Evolutionary conservation across 2,797 vertebrate species (phyloP).

Genomic region (Mormyrops boulengeri): DNA sequence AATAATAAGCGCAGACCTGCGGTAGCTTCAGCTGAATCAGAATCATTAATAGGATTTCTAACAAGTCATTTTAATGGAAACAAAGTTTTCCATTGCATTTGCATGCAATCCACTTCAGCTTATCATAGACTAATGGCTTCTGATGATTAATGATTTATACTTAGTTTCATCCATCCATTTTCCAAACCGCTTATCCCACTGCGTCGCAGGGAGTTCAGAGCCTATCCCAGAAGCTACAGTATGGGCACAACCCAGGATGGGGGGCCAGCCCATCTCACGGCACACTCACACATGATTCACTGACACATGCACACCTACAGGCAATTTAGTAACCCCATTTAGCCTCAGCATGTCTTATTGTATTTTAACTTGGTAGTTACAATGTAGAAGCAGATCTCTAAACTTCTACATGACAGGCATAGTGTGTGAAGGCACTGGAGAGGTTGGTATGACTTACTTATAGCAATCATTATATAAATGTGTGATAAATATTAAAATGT

Average conservation of each 20-base stretch:
- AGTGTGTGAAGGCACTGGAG: not conserved
- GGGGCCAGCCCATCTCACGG: too few species aligned
- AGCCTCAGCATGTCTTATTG: not conserved
- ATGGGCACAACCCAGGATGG: too few species aligned
- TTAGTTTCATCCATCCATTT: not conserved
- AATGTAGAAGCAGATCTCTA: not conserved
- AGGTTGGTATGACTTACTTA: not conserved
- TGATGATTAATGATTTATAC: not conserved
- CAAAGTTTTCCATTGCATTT: not conserved
- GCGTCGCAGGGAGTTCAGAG: too few species aligned
- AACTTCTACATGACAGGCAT: not conserved
- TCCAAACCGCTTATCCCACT: too few species aligned
- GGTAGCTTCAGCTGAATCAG: not conserved
- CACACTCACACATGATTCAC: too few species aligned
- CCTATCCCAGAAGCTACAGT: too few species aligned
- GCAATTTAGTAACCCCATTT: too few species aligned
- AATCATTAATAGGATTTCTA: not conserved
- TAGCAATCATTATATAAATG: not conserved
- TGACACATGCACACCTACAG: too few species aligned
- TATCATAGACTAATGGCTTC: not conserved
- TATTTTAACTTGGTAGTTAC: not conserved
- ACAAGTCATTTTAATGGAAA: not conserved
- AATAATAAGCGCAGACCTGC: not conserved
- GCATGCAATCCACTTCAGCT: not conserved
- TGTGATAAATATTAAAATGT: not conserved